Base-by-base conservation (phyloP, 2,797 vertebrate species). In the Anguilla marmorata region DNA sequence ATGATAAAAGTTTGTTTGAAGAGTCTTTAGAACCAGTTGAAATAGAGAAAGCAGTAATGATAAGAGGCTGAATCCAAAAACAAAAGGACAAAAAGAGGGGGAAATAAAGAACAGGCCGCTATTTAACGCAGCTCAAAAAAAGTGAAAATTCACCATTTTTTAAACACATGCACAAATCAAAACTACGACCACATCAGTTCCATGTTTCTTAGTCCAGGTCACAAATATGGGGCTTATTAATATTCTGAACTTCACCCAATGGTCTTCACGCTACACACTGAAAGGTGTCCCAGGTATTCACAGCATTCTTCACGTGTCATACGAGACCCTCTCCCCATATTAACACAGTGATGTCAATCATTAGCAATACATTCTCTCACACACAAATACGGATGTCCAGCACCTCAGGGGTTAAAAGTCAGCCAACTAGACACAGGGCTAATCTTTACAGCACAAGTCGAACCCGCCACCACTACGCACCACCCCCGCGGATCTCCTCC, bases 331-430 rank as follows among this genome's bases (percentile, higher is more conserved):
- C 45, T 58, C 79, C 45, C n/a, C 41, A 37, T 63, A 48, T 27
- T 69, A 30, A 52, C 7, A 21, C 54, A 83, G 19, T 87, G 58
- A 80, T 48, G 48, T 27, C 41, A 4, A 27, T 54, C 27, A 11
- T 72, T 12, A 72, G 60, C 60, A 66, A 66, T n/a, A 8, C 69
- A 1, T 0, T 72, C 69, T 72, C 69, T 33, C 8, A 33, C 11
- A 14, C 27, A 72, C 11, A 27, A 69, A 27, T 3, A 8, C 27
- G 33, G 27, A 84, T 87, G 50, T 84, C 92, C 91, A 93, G 93
- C 91, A 93, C 93, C 92, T 93, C 93, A 95, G 94, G 94, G 93
- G 95, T 95, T 96, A 96, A 96, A 94, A 95, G 94, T 87, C 92
- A 95, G 94, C 94, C 95, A 96, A 94, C 94, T 96, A 93, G 93